phyloP scores from a whole-genome alignment of 2,888 invertebrate genomes.

The Limnephilus lunatus region DNA sequence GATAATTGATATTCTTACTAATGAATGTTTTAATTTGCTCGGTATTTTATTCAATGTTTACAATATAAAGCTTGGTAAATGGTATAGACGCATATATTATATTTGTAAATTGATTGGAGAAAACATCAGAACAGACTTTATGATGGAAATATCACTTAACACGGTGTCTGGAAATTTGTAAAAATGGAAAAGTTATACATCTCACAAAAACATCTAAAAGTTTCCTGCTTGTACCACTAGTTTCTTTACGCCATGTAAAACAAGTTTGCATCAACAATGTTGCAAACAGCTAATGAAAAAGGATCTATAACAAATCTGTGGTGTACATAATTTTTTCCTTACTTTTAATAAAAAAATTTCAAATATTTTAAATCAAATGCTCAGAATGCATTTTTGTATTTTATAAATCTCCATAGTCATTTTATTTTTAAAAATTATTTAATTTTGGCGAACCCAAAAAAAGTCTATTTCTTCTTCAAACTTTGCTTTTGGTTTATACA shows the following conservation, averaged over 20 bases:
- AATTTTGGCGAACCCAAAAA: neutral
- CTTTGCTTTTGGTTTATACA: no score
- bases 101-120: neutral
- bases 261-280: neutral
- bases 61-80: neutral
- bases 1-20: neutral
- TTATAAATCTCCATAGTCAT: neutral
- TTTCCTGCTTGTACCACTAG: neutral
- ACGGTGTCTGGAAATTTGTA: neutral
- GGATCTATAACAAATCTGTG: neutral
- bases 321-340: neutral
- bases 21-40: conserved; percentile 9
- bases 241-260: neutral
- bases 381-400: neutral
- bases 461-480: no score
- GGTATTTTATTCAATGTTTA: neutral
- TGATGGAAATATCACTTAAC: neutral
- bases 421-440: neutral
- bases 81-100: neutral
- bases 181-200: no score
- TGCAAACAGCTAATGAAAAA: neutral
- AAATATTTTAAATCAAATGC: neutral
- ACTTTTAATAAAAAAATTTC: neutral
- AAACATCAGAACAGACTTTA: neutral
- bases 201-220: neutral